A percentile compares a stretch with the other conserved stretches of the same genome.
Evolutionary conservation across 1,140 invertebrate species (phyloP).

Genomic region (Ectropis grisescens): DNA sequence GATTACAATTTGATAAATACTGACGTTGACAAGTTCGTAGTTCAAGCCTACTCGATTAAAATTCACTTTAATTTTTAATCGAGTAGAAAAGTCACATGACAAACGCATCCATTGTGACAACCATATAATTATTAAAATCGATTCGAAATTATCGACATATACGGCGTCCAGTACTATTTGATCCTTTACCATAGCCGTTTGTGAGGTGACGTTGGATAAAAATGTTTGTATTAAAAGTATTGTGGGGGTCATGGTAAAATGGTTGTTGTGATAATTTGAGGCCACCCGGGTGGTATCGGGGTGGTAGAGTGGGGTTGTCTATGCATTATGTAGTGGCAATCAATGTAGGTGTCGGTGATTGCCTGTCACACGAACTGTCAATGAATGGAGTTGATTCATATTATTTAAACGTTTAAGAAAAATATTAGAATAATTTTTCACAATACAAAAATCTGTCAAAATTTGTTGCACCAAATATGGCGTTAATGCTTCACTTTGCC

Average conservation of each 20-base stretch:
- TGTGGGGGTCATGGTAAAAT: slow-evolving; percentile 9
- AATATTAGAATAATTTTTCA: no score
- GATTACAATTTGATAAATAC: no score
- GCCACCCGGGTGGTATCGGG: slow-evolving; percentile 10
- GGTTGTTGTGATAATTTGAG: slow-evolving; percentile 24
- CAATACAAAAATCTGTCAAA: no score
- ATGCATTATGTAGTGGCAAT: slow-evolving; percentile 64
- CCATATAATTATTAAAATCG: slow-evolving; percentile 41
- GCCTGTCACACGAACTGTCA: slow-evolving; percentile 28
- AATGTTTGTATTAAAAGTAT: background rate
- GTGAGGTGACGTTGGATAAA: background rate
- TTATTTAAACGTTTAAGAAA: no score
- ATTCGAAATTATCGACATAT: slow-evolving; percentile 32
- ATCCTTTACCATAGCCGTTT: slow-evolving; percentile 4
- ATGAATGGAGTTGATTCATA: slow-evolving; percentile 8
- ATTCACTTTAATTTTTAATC: no score
- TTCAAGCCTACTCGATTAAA: no score
- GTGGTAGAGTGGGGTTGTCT: slow-evolving; percentile 15
- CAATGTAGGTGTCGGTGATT: slow-evolving; percentile 52
- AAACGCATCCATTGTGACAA: background rate
- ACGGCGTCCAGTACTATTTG: slow-evolving; percentile 11
- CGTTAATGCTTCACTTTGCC: no score
- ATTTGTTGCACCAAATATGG: no score
- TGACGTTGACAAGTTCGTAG: no score
- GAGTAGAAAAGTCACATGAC: background rate